A percentile compares a stretch with the other conserved stretches of the same genome.
Evolutionary conservation across 2,113 vertebrate genomes (phyloP).

Genomic region (Nannospalax galili): DNA sequence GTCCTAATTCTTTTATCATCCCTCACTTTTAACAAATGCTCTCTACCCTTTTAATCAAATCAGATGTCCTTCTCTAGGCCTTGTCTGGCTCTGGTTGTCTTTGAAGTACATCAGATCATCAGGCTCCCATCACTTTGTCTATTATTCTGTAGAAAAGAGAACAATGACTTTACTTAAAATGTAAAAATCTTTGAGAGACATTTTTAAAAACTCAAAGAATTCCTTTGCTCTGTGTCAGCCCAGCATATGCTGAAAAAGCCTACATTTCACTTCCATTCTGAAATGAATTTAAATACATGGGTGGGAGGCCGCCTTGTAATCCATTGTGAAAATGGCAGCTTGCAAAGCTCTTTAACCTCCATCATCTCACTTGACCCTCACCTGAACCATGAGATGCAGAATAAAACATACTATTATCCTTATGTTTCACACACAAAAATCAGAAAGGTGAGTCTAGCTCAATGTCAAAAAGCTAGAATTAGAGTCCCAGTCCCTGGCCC

Average conservation of each 20-base stretch:
- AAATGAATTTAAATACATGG: conserved; percentile 43
- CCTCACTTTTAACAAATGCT: conserved; percentile 3
- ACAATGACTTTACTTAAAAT: conserved; percentile 51
- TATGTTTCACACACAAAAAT: background rate
- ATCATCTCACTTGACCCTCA: conserved; percentile 23
- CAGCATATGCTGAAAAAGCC: conserved; percentile 24
- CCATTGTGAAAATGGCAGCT: conserved; percentile 34
- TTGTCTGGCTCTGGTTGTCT: conserved; percentile 55
- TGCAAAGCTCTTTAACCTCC: conserved; percentile 3
- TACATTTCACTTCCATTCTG: conserved; percentile 33
- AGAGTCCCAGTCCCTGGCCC: background rate
- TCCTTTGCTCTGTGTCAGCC: conserved; percentile 24
- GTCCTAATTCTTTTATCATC: conserved; percentile 69
- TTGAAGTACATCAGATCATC: conserved; percentile 34
- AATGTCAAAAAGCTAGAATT: conserved; percentile 18
- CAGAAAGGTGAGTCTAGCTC: background rate
- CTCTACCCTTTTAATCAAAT: conserved; percentile 26
- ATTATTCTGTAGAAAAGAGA: conserved; percentile 51
- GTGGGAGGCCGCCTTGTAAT: background rate
- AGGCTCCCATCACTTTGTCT: background rate
- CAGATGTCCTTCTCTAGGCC: conserved; percentile 49
- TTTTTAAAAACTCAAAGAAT: conserved; percentile 51
- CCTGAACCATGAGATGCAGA: background rate
- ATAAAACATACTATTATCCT: conserved; percentile 6
- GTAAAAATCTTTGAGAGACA: conserved; percentile 50